Base-by-base conservation (phyloP, 2,113 vertebrate species). In the Callaeas wilsoni region DNA sequence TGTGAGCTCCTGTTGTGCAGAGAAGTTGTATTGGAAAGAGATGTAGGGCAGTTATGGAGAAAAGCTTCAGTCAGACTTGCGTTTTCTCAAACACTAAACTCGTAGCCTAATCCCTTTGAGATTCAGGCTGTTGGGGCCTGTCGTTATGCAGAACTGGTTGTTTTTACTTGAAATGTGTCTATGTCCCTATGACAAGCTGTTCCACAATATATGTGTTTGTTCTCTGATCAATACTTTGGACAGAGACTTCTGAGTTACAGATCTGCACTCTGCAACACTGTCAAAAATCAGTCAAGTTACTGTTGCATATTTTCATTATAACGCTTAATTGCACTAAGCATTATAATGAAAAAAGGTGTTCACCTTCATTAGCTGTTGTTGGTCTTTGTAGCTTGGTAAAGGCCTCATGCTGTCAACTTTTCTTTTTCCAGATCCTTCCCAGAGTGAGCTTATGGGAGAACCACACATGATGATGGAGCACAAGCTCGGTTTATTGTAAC, bases 381-480 rank as follows among this genome's bases (percentile, higher is more conserved):
- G 7, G 42, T 68, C 16, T 73, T 47, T 75, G 33, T 75, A 68
- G 23, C 56, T 90, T 73, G 11, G 15, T 71, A 85, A 83, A 94
- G 57, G 35, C 69, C 55, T 96, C 59, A 87, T 41, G 16, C 29
- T 82, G 20, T 87, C 7, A 11, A 49, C 16, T 57, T 55, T 50
- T 95, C 71, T 83, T 94, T 90, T 88, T 96, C 19, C 98, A 99
- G 99, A 99, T 98, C 99, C 99, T 53, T 92, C 98, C 30, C 98
- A 99, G 93, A 98, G 98, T 95, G 99, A 99, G 96, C 60, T 98
- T 86, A 99, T 99, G 98, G 99, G 99, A 18, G 99, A 99, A 41
- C 99, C 99, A n/a, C 99, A 99, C 95, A 93, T 98, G 84, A 99
- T 99, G 99, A 97, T 99, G 95, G 99, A 99, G 93, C 97, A 99